A percentile compares a stretch with the other conserved stretches of the same genome.
These are phyloP conservation scores for Mesocricetus auratus DNA, from an alignment of 2,113 vertebrate genomes.

Conservation along the genomic window DNA sequence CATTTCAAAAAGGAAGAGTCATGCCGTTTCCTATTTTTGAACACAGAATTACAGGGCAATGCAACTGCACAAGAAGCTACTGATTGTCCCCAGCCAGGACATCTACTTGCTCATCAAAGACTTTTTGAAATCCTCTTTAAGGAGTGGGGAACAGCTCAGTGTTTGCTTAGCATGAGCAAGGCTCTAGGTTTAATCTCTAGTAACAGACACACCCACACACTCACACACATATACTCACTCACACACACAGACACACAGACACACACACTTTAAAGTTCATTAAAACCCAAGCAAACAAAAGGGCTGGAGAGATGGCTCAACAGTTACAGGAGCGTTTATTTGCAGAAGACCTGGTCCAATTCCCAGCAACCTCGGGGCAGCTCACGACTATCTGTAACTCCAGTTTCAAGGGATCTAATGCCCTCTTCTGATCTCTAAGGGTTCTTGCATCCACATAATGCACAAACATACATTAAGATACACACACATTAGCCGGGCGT, in stretches of 20 bases:
- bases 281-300: background rate
- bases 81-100: background rate
- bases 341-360: background rate
- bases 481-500: background rate
- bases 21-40: slow-evolving; percentile 68
- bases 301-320: background rate
- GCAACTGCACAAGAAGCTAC: background rate
- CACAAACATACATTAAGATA: background rate
- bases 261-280: background rate
- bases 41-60: slow-evolving; percentile 60
- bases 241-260: background rate
- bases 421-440: background rate
- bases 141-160: background rate
- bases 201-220: background rate
- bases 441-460: background rate
- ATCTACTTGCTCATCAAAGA: slow-evolving; percentile 52
- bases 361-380: background rate
- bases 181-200: background rate
- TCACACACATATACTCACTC: too few relatives aligned
- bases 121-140: slow-evolving; percentile 56
- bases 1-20: slow-evolving; percentile 53
- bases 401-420: background rate
- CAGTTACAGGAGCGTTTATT: background rate
- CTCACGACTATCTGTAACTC: background rate
- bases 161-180: background rate